These are phyloP conservation scores for Clinocottus analis DNA, from an alignment of 2,113 vertebrate genomes.

Conservation along the genomic window DNA sequence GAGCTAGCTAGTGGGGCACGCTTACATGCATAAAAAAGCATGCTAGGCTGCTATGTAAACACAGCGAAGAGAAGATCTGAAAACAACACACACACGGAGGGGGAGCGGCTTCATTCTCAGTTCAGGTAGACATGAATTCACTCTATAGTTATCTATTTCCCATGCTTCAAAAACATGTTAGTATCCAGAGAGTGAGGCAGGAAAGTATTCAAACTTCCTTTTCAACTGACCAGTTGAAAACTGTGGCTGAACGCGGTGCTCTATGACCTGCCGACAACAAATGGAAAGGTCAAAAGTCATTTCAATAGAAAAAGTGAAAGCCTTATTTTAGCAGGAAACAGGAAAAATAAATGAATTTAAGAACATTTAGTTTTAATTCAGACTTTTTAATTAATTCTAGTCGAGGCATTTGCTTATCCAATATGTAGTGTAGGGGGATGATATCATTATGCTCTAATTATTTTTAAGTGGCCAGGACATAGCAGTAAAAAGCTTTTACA, in stretches of 20 bases:
- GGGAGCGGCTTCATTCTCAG: no score
- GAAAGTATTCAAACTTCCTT: constrained; percentile 20
- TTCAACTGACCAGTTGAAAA: constrained; percentile 35
- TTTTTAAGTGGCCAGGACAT: constrained; percentile 14
- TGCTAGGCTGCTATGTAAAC: no score
- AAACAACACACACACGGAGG: no score
- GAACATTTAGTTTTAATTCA: no score
- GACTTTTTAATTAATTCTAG: neutral
- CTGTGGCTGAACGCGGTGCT: neutral
- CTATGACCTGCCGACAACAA: constrained; percentile 23
- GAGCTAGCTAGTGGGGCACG: neutral
- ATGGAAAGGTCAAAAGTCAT: constrained; percentile 47
- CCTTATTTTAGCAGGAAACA: constrained; percentile 5
- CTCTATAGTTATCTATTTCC: neutral
- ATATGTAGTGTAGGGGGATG: neutral
- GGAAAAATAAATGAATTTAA: constrained; percentile 10
- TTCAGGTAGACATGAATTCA: neutral
- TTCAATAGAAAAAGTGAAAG: constrained; percentile 26
- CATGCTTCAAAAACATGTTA: neutral
- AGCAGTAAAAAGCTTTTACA: neutral
- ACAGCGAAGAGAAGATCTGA: no score
- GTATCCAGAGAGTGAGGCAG: neutral
- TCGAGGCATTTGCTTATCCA: neutral
- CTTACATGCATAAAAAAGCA: neutral
- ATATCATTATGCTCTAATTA: constrained; percentile 16